A percentile compares a stretch with the other conserved stretches of the same genome.
Evolutionary conservation across 2,113 vertebrate species (phyloP).

Genomic region (Vombatus ursinus): DNA sequence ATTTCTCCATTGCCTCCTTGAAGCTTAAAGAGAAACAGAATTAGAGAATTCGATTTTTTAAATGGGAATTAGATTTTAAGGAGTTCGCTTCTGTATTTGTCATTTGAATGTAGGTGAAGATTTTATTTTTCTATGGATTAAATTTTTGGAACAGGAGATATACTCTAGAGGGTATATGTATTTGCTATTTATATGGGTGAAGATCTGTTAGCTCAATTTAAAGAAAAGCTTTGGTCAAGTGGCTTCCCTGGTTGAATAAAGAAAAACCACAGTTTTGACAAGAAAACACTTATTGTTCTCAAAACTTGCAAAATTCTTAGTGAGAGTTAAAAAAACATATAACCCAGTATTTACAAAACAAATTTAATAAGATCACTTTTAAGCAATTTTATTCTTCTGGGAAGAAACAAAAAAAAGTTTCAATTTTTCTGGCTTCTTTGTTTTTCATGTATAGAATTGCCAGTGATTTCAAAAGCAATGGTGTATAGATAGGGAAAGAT

Average conservation of each 20-base stretch:
- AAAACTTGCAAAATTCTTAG: background rate
- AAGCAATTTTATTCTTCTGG: background rate
- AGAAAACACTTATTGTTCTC: slow-evolving; percentile 34
- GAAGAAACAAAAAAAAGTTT: background rate
- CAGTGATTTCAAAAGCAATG: slow-evolving; percentile 20
- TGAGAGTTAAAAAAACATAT: background rate
- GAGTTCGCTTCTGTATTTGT: background rate
- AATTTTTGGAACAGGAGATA: background rate
- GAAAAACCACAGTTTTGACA: background rate
- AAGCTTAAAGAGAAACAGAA: background rate
- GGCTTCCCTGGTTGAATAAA: background rate
- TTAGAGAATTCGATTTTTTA: slow-evolving; percentile 29
- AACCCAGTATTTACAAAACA: background rate
- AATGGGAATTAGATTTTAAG: slow-evolving; percentile 31
- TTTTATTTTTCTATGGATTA: slow-evolving; percentile 43
- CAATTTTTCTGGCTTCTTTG: background rate
- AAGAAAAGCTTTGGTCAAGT: background rate
- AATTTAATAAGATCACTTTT: background rate
- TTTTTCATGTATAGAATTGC: slow-evolving; percentile 27
- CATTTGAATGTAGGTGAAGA: background rate
- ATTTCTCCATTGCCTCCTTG: background rate
- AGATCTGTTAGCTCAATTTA: slow-evolving; percentile 5
- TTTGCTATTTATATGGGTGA: background rate
- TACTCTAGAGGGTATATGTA: background rate
- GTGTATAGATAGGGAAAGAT: background rate